Conservation (phyloP, 2,113 vertebrate species). For the Pseudopipra pipra region DNA sequence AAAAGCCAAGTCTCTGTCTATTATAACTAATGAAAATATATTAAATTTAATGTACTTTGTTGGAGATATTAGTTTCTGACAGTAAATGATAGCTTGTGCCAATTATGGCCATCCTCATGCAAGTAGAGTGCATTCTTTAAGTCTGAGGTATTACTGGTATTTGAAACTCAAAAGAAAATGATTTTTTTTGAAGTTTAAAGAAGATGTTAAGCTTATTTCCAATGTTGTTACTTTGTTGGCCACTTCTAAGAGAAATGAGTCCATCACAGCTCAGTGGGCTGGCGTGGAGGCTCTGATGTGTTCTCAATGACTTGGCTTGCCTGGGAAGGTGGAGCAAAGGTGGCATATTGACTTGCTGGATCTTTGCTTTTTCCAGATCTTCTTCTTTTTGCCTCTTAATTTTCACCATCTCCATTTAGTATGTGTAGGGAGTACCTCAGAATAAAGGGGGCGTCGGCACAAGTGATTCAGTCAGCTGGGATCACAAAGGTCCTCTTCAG, state of each 20-base stretch:
- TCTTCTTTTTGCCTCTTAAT: not conserved
- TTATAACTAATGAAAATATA: slow-evolving; percentile 55
- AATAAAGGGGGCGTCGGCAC: not conserved
- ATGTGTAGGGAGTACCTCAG: not conserved
- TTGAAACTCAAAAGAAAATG: not conserved
- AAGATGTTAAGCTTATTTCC: not conserved
- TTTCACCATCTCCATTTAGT: not conserved
- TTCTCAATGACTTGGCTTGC: not conserved
- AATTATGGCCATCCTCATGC: slow-evolving; percentile 32
- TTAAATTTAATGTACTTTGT: slow-evolving; percentile 62
- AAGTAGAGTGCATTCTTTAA: not conserved
- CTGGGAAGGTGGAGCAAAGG: not conserved
- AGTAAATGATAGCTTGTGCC: slow-evolving; percentile 42
- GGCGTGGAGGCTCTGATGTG: not conserved
- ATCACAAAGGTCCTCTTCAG: not conserved
- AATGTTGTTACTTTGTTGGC: not conserved
- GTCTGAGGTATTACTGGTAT: not conserved
- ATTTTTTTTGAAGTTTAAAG: not conserved
- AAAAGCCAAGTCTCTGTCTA: slow-evolving; percentile 55
- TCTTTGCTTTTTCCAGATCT: not conserved
- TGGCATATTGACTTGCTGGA: not conserved
- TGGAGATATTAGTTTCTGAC: slow-evolving; percentile 54
- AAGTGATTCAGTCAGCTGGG: not conserved
- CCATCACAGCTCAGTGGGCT: not conserved
- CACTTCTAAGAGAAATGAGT: not conserved